phyloP scores from a whole-genome alignment of 2,113 vertebrate species.

The Telmatochromis brichardi region DNA sequence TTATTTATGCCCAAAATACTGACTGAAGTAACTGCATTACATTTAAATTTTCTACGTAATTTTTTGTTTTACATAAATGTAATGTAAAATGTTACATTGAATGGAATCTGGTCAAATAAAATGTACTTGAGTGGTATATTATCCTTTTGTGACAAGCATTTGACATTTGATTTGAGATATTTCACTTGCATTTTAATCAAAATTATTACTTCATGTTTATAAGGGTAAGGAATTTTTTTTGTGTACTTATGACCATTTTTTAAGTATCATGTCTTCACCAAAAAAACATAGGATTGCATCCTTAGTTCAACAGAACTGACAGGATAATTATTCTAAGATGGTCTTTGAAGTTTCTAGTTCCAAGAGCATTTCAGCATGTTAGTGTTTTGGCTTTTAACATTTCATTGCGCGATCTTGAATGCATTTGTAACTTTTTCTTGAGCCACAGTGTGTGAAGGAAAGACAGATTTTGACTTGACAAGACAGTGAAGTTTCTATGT shows the following conservation, averaged over 20 bases:
- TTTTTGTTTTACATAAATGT: background rate
- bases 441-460: background rate
- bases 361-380: background rate
- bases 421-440: background rate
- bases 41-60: background rate
- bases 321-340: background rate
- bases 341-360: background rate
- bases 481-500: background rate
- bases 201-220: background rate
- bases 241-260: background rate
- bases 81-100: background rate
- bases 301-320: background rate
- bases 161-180: background rate
- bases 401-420: background rate
- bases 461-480: background rate
- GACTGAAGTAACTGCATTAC: background rate
- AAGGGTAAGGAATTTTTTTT: background rate
- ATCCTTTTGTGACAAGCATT: background rate
- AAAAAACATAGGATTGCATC: background rate
- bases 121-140: background rate
- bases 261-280: background rate
- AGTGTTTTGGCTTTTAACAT: background rate
- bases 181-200: background rate
- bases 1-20: background rate
- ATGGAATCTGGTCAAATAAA: background rate